These are phyloP conservation scores for Tinamus major DNA, from an alignment of 2,797 vertebrate species.

Conservation along the genomic window DNA sequence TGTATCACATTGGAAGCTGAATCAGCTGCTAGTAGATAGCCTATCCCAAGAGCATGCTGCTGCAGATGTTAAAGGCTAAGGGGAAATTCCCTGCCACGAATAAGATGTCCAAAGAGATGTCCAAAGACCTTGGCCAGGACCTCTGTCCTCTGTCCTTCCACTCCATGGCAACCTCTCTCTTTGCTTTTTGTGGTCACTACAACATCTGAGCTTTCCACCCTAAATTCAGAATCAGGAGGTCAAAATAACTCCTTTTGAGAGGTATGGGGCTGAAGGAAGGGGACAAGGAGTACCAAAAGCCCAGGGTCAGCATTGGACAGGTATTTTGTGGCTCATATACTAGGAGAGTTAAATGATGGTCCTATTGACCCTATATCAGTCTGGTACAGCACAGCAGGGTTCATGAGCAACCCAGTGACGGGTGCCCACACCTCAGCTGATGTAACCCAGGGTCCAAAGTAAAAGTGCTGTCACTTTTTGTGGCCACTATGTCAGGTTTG, in stretches of 20 bases:
- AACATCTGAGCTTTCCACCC: neutral
- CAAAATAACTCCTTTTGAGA: neutral
- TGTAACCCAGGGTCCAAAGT: neutral
- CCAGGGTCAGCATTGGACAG: neutral
- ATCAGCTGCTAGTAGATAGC: neutral
- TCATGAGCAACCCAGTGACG: neutral
- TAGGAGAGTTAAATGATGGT: neutral
- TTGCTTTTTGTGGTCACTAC: neutral
- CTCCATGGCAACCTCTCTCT: neutral
- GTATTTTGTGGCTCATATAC: neutral
- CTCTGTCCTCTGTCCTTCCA: neutral
- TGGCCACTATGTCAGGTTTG: neutral
- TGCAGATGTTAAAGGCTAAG: neutral
- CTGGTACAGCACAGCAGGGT: neutral
- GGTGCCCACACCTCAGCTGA: neutral
- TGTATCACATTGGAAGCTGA: neutral
- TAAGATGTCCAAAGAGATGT: fast-evolving
- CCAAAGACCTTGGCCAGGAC: neutral
- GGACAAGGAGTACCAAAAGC: neutral
- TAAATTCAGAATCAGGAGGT: neutral
- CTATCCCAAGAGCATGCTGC: neutral
- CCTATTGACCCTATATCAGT: neutral
- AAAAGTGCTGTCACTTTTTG: neutral
- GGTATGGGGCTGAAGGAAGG: neutral
- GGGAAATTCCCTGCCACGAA: fast-evolving